Percentiles rank a stretch among this genome's conserved stretches.
Evolutionary conservation across 2,113 vertebrate genomes (phyloP).

Genomic region (rabbit (Oryctolagus cuniculus)): mOryCun1.1 NC_091432.1:223957001-223957500

Average conservation of each 20-base stretch:
- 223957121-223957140: background rate
- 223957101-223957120: rapidly evolving
- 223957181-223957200: no score
- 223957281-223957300: background rate
- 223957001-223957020: constrained; percentile 32
- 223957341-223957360: background rate
- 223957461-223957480: no score
- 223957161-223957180: background rate
- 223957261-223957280: background rate
- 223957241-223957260: background rate
- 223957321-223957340: background rate
- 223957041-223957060: background rate
- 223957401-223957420: no score
- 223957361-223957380: no score
- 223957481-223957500: no score
- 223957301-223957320: background rate
- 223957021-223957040: background rate
- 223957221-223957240: background rate
- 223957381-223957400: no score
- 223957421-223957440: no score
- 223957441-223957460: no score
- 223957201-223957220: background rate
- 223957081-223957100: background rate
- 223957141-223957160: rapidly evolving
- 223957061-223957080: background rate